These are phyloP conservation scores for Sylvilagus bachmani DNA, from an alignment of 2,113 vertebrate species.

Conservation along the genomic window DNA sequence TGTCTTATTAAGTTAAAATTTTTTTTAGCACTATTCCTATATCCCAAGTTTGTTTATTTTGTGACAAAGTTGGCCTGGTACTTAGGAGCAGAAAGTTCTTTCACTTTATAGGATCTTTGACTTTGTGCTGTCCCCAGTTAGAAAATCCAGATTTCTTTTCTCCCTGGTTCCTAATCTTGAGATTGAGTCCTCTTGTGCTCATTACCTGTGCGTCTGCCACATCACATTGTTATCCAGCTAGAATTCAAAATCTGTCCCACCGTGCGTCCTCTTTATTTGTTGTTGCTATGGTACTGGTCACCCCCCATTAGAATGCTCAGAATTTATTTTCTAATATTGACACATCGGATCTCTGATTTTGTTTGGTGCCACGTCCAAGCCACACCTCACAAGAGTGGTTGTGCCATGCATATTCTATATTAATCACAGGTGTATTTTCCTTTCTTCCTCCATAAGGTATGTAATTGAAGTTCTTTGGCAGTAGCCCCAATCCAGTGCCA, in stretches of 20 bases:
- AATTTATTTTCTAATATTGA: constrained; percentile 7
- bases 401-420: background rate
- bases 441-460: background rate
- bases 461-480: constrained; percentile 16
- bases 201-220: background rate
- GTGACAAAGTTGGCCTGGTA: background rate
- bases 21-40: constrained; percentile 2
- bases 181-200: background rate
- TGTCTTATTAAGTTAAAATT: constrained; percentile 3
- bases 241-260: background rate
- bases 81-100: background rate
- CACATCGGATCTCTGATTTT: background rate
- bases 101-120: background rate
- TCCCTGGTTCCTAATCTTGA: background rate
- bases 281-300: background rate
- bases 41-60: constrained; percentile 33
- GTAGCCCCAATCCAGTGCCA: background rate
- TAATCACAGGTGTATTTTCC: background rate
- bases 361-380: background rate
- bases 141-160: background rate
- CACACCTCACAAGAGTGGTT: background rate
- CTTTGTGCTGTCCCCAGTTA: background rate
- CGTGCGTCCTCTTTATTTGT: background rate
- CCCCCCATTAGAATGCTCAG: background rate
- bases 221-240: background rate